A percentile compares a stretch with the other conserved stretches of the same genome.
These are phyloP conservation scores for Catocala nupta DNA, from an alignment of 2,888 invertebrate genomes.

Conservation along the genomic window DNA sequence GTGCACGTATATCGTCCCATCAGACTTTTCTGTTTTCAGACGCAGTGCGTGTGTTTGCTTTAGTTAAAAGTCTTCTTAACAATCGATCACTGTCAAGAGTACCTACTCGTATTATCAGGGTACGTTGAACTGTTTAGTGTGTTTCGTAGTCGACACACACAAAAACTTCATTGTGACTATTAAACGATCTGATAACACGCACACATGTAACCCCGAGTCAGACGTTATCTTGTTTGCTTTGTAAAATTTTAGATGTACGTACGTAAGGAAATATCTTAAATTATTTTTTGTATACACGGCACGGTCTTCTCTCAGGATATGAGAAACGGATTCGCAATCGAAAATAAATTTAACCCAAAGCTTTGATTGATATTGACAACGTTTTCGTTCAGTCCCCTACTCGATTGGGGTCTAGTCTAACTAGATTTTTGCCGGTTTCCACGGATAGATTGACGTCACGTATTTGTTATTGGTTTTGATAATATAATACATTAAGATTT, in stretches of 20 bases:
- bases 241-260: constrained; percentile 61
- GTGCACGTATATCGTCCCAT: constrained; percentile 59
- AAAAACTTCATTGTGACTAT: constrained; percentile 60
- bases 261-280: constrained; percentile 32
- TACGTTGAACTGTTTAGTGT: constrained; percentile 78
- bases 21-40: constrained; percentile 72
- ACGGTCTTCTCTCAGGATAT: constrained; percentile 27
- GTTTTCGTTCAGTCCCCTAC: constrained; percentile 13
- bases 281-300: constrained; percentile 28
- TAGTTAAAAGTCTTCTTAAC: constrained; percentile 76
- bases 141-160: constrained; percentile 72
- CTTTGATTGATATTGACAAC: constrained; percentile 23
- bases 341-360: constrained; percentile 27
- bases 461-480: not conserved
- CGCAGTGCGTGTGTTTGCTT: constrained; percentile 73
- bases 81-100: constrained; percentile 84
- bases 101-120: constrained; percentile 75
- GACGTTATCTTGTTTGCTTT: constrained; percentile 77
- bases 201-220: constrained; percentile 59
- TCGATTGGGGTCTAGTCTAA: constrained; percentile 1
- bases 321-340: constrained; percentile 24
- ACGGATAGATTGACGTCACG: not conserved
- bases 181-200: constrained; percentile 72
- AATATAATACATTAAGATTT: not conserved
- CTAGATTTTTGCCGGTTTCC: not conserved